phyloP scores from a whole-genome alignment of 2,888 invertebrate species.

The Entomobrya proxima region DNA sequence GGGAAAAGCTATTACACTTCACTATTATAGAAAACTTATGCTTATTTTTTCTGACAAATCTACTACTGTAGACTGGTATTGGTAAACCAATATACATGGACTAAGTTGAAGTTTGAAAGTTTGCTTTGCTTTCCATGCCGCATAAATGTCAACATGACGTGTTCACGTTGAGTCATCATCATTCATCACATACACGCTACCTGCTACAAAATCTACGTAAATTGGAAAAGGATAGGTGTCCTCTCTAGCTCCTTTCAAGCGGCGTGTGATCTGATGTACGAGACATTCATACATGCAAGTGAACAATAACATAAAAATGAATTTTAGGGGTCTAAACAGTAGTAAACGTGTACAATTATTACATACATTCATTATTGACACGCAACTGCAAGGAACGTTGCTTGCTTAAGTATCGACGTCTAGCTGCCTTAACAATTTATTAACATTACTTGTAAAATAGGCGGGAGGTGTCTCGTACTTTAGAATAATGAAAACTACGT shows the following conservation, averaged over 20 bases:
- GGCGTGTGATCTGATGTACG: not conserved
- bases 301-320: not conserved
- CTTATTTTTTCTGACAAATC: not conserved
- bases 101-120: not conserved
- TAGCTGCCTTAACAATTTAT: not conserved
- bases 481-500: not conserved
- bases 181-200: not conserved
- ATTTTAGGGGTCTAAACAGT: not conserved
- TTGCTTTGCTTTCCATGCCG: not conserved
- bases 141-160: conserved; percentile 46
- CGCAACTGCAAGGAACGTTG: not conserved
- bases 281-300: conserved; percentile 10
- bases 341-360: not conserved
- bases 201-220: not conserved
- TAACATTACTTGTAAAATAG: not conserved
- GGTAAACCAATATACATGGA: not conserved
- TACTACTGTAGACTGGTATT: not conserved
- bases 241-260: not conserved
- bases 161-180: conserved; percentile 54
- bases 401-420: not conserved
- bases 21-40: not conserved
- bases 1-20: not conserved
- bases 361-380: conserved; percentile 29
- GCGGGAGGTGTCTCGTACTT: not conserved
- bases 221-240: conserved; percentile 15